Conservation (phyloP, 2,113 vertebrate species). For the Pachycephala philippinensis region DNA sequence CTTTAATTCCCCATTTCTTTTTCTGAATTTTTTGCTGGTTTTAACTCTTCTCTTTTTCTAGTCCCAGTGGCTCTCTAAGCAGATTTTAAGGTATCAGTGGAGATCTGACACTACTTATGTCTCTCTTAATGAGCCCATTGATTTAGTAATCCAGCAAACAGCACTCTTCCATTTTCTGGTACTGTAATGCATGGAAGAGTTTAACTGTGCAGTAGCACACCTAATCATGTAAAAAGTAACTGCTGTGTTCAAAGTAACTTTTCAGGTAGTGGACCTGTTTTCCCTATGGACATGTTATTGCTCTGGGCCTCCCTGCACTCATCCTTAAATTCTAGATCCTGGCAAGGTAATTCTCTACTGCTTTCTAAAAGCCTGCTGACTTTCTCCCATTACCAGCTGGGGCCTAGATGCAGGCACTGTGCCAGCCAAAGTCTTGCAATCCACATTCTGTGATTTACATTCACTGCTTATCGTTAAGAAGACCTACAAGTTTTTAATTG, state of each 20-base stretch:
- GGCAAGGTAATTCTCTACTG: not conserved
- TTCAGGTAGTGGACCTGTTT: not conserved
- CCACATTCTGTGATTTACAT: not conserved
- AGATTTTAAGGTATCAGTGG: slow-evolving; percentile 8
- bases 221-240: not conserved
- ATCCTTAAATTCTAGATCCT: not conserved
- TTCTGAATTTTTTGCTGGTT: not conserved
- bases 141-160: not conserved
- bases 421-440: not conserved
- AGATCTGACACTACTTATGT: not conserved
- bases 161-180: not conserved
- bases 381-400: not conserved
- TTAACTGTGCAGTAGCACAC: not conserved
- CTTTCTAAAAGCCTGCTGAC: slow-evolving; percentile 17
- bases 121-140: not conserved
- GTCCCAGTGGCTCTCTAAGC: not conserved
- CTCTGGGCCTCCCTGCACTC: not conserved
- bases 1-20: not conserved
- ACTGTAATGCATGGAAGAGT: not conserved
- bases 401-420: not conserved
- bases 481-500: not conserved
- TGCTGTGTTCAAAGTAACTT: not conserved
- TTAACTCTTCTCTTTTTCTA: not conserved
- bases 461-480: not conserved
- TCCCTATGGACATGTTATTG: not conserved